Evolutionary conservation across 2,113 vertebrate genomes (phyloP), one percentile per base, ranked within the genome.

Genomic region (Climacteris rufus): DNA sequence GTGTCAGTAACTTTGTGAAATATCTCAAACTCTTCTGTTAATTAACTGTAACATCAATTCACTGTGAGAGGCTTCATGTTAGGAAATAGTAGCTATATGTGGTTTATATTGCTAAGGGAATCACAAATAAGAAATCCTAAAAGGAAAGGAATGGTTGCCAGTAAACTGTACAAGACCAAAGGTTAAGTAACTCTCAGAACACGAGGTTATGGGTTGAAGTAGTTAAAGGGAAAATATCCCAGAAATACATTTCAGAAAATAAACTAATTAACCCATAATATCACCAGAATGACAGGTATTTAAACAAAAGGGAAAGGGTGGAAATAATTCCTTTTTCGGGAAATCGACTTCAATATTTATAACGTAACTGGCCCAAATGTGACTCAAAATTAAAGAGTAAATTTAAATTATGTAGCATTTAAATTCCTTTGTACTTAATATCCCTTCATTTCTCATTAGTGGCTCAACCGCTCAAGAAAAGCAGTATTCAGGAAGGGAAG

Each of bases 151-250:
- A 95, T 83, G 49, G 64, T 68, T 96, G 88, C 93, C 83, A 93
- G 90, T 90, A 92, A 97, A 84, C 40, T 84, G 80, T 78, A 64
- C 66, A 57, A 90, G 94, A 88, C 79, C 82, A 95, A 95, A 97
- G 90, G 90, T 96, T 96, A 94, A 97, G 90, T 94, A 86, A 88
- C 90, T 95, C 92, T 96, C 90, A 96, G 93, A 97, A 96, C 87
- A 95, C 0, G 56, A 90, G 75, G 94, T 92, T 95, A 88, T 50
- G 79, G 88, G 94, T 92, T 19, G 15, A 97, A 96, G 82, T 47
- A 90, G 71, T 96, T 97, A 94, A 88, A 86, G 64, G 79, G 71
- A 92, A 96, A 88, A 93, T 75, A 94, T 66, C 64, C 94, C 91
- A 94, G 86, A 95, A 94, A 94, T 92, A 97, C 56, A 90, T 83